Evolutionary conservation across 1,140 invertebrate genomes (phyloP), one percentile per base, ranked within the genome.

Genomic region (Saccostrea glomerata): DNA sequence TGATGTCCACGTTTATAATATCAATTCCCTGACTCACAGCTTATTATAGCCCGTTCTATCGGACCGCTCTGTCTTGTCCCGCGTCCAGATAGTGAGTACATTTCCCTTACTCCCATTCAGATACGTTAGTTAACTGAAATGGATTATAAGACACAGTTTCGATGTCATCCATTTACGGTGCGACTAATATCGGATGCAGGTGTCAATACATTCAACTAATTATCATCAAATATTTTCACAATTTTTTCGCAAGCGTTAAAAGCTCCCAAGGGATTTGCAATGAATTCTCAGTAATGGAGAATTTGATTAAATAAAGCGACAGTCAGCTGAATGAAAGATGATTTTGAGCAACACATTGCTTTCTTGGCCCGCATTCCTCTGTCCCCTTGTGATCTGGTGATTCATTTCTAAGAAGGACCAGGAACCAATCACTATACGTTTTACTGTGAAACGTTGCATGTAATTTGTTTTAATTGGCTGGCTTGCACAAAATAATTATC

Each of bases 241-340:
- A 84, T n/a, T 84, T 84, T 84, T 84, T 30, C 82, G 82, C 82
- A 23, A 58, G 82, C 47, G 56, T 84, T 84, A 84, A 84, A 84
- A 56, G 56, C 25, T 84, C 82, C 82, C 82, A 20, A 23, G 82
- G 47, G 82, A 84, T 84, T 84, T 25, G 47, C 47, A 84, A 23
- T 55, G 47, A 84, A 25, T 58, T 56, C 56, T 84, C 23, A n/a
- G 47, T n/a, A 84, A 84, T 84, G 82, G 56, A 84, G 56, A 84
- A 12, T 84, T 84, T 84, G 47, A 84, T 84, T 55, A 84, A 84
- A 58, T 84, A 84, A 82, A 84, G 47, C 82, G 82, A 84, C 40
- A 84, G 82, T 56, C 56, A 20, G 56, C 25, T 36, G 30, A 73
- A 73, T 73, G 70, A 73, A 36, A 73, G 70, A 73, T 73, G 70